Evolutionary conservation across 2,113 vertebrate genomes (phyloP), one percentile per base, ranked within the genome.

Genomic region (Thunnus thynnus): DNA sequence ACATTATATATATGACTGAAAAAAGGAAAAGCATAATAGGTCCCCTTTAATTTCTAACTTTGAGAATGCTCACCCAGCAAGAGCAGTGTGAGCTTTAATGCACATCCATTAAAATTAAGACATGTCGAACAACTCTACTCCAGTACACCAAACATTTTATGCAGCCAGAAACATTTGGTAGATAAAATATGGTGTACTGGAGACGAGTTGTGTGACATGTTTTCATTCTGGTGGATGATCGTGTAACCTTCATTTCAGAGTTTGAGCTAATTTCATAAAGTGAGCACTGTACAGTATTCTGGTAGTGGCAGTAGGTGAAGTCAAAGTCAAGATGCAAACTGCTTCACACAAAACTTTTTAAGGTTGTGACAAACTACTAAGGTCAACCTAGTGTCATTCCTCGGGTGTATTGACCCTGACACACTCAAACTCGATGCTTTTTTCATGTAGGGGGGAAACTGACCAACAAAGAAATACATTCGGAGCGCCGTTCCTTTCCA

Each of bases 401-500:
- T 7, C 7, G 36, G 7, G 36, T 41, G 56, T 41, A 18, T 60
- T 68, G 76, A 66, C 27, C 1, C 7, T 50, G n/a, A 47, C n/a
- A 41, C 1, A 1, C 16, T 78, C 20, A 36, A 50, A 74, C 56
- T 68, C 16, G 4, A 27, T 20, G 32, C 6, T 5, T 17, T 51
- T 22, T 58, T 56, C 20, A 22, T n/a, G 48, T 10, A 3, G 17
- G 65, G 17, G 22, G 3, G 17, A 3, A 48, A 32, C 58, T 61
- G 69, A 61, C 55, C 36, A 18, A 73, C 60, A 78, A 57, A 83
- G 61, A 82, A 74, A 78, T 87, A 92, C 91, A 93, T 92, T 90
- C 83, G 51, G 78, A 90, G 76, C 44, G 66, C 72, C 62, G 56
- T 81, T 88, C 82, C n/a, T 81, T 91, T 88, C 85, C 70, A 91